These are phyloP conservation scores for Nematopogon swammerdamellus DNA, from an alignment of 2,888 invertebrate species.

Conservation along the genomic window DNA sequence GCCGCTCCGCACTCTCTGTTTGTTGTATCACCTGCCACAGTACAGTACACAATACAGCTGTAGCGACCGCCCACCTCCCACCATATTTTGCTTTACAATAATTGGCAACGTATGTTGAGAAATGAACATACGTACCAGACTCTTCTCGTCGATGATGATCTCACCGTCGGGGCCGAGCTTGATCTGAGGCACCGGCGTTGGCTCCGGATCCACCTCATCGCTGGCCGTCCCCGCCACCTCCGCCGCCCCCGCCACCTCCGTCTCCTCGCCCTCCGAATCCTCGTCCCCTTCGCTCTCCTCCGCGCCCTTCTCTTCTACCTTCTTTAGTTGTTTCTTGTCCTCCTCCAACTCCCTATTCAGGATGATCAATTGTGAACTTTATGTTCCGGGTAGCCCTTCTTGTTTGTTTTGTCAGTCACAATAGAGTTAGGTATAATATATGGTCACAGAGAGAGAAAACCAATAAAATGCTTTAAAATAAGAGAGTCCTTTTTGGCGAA, in stretches of 20 bases:
- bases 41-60: neutral
- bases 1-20: constrained; percentile 52
- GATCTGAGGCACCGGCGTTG: constrained; percentile 75
- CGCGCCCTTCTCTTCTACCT: neutral
- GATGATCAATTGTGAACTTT: too few relatives aligned
- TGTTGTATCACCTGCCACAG: constrained; percentile 63
- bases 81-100: too few relatives aligned
- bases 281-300: constrained; percentile 22
- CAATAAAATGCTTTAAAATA: too few relatives aligned
- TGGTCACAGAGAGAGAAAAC: too few relatives aligned
- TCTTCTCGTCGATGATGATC: constrained; percentile 81
- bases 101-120: too few relatives aligned
- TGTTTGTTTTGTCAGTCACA: too few relatives aligned
- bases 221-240: constrained; percentile 17
- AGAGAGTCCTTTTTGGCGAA: too few relatives aligned
- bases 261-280: constrained; percentile 17
- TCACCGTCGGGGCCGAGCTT: constrained; percentile 84
- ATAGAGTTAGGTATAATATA: too few relatives aligned
- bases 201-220: constrained; percentile 24
- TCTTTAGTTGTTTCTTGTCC: too few relatives aligned
- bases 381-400: too few relatives aligned
- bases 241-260: constrained; percentile 13
- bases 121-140: constrained; percentile 51
- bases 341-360: too few relatives aligned
- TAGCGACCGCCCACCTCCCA: too few relatives aligned